Evolutionary conservation across 2,888 invertebrate species (phyloP).

Genomic region (Phyllotreta striolata): DNA sequence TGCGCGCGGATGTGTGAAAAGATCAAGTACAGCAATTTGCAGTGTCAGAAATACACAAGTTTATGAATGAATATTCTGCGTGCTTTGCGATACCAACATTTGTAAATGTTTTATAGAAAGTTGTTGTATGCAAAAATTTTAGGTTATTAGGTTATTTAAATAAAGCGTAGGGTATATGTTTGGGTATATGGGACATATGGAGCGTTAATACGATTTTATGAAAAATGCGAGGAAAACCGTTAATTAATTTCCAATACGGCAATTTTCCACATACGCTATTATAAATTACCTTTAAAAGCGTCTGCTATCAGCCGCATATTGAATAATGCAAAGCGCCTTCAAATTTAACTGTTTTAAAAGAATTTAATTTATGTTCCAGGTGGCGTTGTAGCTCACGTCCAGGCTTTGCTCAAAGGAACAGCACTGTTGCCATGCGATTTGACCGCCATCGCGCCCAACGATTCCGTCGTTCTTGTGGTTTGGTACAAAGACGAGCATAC

Average conservation of each 20-base stretch:
- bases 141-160: too few relatives aligned
- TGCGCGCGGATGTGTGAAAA: not conserved
- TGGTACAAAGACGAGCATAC: conserved; percentile 90
- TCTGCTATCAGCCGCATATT: conserved; percentile 35
- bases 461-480: conserved; percentile 83
- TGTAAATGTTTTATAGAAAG: too few relatives aligned
- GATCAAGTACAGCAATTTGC: conserved; percentile 2
- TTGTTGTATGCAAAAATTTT: too few relatives aligned
- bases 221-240: conserved; percentile 19
- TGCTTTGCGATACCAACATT: too few relatives aligned
- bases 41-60: not conserved
- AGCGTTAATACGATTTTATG: not conserved
- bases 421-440: conserved; percentile 89
- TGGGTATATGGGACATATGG: not conserved
- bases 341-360: conserved; percentile 35
- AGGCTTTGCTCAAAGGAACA: conserved; percentile 79
- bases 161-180: not conserved
- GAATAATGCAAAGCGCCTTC: conserved; percentile 36
- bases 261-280: conserved; percentile 33
- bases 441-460: conserved; percentile 77
- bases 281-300: conserved; percentile 33
- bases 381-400: conserved; percentile 63
- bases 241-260: conserved; percentile 34
- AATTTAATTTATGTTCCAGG: conserved; percentile 55
- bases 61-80: too few relatives aligned